Evolutionary conservation across 2,797 vertebrate genomes (phyloP).

Genomic region (Muraenolepis orangiensis): DNA sequence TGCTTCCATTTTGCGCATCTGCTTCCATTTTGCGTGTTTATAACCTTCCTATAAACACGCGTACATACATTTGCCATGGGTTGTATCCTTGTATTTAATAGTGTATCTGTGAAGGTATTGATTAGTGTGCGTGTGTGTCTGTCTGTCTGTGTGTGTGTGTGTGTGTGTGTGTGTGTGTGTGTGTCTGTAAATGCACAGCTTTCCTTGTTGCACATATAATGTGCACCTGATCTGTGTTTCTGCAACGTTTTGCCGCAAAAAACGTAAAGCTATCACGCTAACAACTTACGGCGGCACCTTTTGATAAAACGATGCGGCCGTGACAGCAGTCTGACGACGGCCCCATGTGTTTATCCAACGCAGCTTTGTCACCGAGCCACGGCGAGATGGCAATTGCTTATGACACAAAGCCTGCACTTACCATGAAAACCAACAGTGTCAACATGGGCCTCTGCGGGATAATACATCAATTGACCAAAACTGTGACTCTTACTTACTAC

Average conservation of each 20-base stretch:
- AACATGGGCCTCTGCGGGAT: slow-evolving; percentile 59
- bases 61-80: slow-evolving; percentile 15
- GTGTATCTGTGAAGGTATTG: background rate
- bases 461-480: slow-evolving; percentile 75
- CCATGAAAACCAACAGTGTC: slow-evolving; percentile 57
- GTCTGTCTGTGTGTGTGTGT: slow-evolving; percentile 28
- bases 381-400: slow-evolving; percentile 61
- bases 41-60: slow-evolving; percentile 68
- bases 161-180: slow-evolving; percentile 41
- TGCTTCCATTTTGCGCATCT: slow-evolving; percentile 72
- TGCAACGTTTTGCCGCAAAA: slow-evolving; percentile 41
- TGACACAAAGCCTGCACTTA: slow-evolving; percentile 58
- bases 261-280: too few species aligned
- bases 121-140: slow-evolving; percentile 24
- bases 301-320: slow-evolving; percentile 25
- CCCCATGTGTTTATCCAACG: slow-evolving; percentile 46
- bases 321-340: slow-evolving; percentile 49
- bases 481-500: slow-evolving; percentile 54
- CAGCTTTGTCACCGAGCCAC: slow-evolving; percentile 34
- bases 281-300: slow-evolving; percentile 36
- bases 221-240: slow-evolving; percentile 9
- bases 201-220: slow-evolving; percentile 31
- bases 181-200: slow-evolving; percentile 30
- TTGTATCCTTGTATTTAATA: too few species aligned
- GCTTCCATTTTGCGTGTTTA: slow-evolving; percentile 74